Evolutionary conservation across 2,113 vertebrate genomes (phyloP).

Genomic region (Ariopsis seemanni): DNA sequence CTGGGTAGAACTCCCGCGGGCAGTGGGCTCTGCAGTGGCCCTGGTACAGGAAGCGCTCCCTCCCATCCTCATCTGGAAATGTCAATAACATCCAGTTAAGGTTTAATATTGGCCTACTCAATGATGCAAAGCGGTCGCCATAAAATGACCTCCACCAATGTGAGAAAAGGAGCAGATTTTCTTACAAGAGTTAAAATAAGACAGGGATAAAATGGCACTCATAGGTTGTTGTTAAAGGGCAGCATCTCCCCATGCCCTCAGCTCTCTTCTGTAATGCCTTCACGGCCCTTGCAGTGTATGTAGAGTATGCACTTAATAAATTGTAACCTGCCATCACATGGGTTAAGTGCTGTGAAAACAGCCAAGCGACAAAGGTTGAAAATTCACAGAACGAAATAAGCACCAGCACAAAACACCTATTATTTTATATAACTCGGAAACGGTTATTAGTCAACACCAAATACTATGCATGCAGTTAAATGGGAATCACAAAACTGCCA

Average conservation of each 20-base stretch:
- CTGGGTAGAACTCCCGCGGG: conserved; percentile 72
- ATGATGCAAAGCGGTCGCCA: not conserved
- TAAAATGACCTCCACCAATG: not conserved
- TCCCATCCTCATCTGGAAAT: conserved; percentile 73
- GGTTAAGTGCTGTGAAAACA: conserved; percentile 19
- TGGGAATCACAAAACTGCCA: not conserved
- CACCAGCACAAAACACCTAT: not conserved
- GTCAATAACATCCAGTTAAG: conserved; percentile 39
- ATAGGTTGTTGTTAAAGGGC: not conserved
- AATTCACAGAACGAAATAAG: conserved; percentile 29
- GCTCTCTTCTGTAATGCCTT: not conserved
- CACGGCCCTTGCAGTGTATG: conserved; percentile 10
- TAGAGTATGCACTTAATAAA: conserved; percentile 43
- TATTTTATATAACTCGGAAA: not conserved
- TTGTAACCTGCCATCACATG: not conserved
- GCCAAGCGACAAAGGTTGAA: conserved; percentile 21
- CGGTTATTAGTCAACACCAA: not conserved
- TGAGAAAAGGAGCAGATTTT: not conserved
- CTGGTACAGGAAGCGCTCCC: conserved; percentile 75
- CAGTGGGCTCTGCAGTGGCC: conserved; percentile 76
- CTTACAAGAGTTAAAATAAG: not conserved
- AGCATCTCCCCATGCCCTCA: not conserved
- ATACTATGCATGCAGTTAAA: not conserved
- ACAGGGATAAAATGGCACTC: not conserved
- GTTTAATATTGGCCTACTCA: conserved; percentile 38